Evolutionary conservation across 2,888 invertebrate genomes (phyloP), one percentile per base, ranked within the genome.

Genomic region (Artemia sp.): DNA sequence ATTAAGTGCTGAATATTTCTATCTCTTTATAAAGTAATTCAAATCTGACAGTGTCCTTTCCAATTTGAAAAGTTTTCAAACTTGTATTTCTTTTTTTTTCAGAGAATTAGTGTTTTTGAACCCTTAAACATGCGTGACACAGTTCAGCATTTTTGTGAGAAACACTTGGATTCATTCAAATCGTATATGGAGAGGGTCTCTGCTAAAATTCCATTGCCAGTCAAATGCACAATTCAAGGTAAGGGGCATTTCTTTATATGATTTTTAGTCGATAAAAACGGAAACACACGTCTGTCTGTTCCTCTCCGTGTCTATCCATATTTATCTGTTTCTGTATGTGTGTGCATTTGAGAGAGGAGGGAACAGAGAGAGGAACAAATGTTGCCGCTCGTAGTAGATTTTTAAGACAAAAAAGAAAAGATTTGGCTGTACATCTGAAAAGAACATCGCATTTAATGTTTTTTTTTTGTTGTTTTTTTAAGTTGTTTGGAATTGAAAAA

Each of bases 61-160:
- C 38, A 38, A 38, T 38, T 38, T 38, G 38, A 38, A 38, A 38
- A 38, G 38, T 38, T 38, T 38, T 24, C 24, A 24, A 38, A 38
- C 38, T 38, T 3, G 3, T 38, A 4, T 38, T 38, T 68, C 11
- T 66, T 19, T 58, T 58, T 72, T 66, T 76, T 81, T 72, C 82
- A 85, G 78, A 81, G 90, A 72, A 89, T 90, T 79, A 88, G 88
- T 76, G 90, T 90, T 69, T 90, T 90, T 78, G 90, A 91, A 79
- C 90, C 91, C 6, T 90, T 88, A 75, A 90, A 90, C n/a, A 90
- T 90, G 90, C 78, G 90, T 50, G 90, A 91, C 77, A 90, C 90
- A 0, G 91, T 95, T 64, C 92, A 92, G 76, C 92, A 94, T 79
- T 95, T 95, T 79, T 94, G 94, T 79, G 93, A 93, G 79, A 94